A percentile compares a stretch with the other conserved stretches of the same genome.
Evolutionary conservation across 2,888 invertebrate species (phyloP).

Genomic region (Drosophila mercatorum): DNA sequence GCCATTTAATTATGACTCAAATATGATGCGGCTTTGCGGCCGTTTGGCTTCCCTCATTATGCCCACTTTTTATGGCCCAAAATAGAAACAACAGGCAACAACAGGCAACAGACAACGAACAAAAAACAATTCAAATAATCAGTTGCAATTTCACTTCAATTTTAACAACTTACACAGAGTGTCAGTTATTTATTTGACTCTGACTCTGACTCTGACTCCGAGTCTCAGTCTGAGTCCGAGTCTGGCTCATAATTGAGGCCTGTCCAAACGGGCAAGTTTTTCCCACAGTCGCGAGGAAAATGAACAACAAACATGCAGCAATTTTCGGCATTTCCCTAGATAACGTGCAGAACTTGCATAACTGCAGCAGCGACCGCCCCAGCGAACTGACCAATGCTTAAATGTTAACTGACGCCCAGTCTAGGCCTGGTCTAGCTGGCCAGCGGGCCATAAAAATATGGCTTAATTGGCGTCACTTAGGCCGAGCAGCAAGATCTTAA

Average conservation of each 20-base stretch:
- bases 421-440: constrained; percentile 1
- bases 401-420: constrained; percentile 3
- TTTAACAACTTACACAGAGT: constrained; percentile 65
- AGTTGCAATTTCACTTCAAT: constrained; percentile 73
- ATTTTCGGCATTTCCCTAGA: constrained; percentile 35
- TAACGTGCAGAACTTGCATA: constrained; percentile 65
- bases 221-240: constrained; percentile 18
- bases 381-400: background rate
- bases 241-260: constrained; percentile 57
- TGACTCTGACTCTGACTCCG: background rate
- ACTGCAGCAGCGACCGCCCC: constrained; percentile 17
- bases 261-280: constrained; percentile 40
- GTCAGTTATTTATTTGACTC: constrained; percentile 65
- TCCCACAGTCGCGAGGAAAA: constrained; percentile 43
- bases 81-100: constrained; percentile 4
- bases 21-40: constrained; percentile 51
- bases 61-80: constrained; percentile 47
- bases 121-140: constrained; percentile 59
- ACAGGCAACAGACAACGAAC: background rate
- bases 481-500: constrained; percentile 63
- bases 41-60: constrained; percentile 46
- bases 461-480: constrained; percentile 77
- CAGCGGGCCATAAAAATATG: constrained; percentile 56
- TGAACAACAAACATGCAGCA: constrained; percentile 39
- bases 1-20: constrained; percentile 66